A percentile compares a stretch with the other conserved stretches of the same genome.
phyloP scores from a whole-genome alignment of 1,140 invertebrate genomes.

The Magallana gigas region DNA sequence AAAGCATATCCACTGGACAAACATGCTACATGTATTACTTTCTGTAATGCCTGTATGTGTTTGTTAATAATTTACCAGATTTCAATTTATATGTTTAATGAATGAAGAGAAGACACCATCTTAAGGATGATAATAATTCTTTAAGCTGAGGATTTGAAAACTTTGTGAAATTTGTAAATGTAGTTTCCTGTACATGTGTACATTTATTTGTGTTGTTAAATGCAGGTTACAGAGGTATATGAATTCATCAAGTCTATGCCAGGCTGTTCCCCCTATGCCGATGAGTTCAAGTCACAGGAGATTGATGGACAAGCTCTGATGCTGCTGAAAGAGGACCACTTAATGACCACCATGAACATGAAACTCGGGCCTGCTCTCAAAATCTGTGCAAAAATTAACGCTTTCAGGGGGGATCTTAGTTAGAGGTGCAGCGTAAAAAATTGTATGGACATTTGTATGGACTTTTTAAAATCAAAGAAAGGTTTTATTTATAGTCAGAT shows the following conservation, averaged over 20 bases:
- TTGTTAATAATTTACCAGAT: too few species aligned
- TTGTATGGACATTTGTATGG: not conserved
- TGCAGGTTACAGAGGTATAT: constrained; percentile 81
- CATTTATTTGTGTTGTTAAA: constrained; percentile 17
- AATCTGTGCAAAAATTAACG: constrained; percentile 86
- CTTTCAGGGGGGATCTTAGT: constrained; percentile 64
- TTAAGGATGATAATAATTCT: too few species aligned
- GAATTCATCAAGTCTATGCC: constrained; percentile 93
- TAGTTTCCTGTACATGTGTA: too few species aligned
- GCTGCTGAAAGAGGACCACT: constrained; percentile 95
- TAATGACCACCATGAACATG: constrained; percentile 96
- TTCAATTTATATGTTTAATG: too few species aligned
- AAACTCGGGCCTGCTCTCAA: constrained; percentile 96
- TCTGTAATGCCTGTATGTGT: too few species aligned
- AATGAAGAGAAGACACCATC: too few species aligned
- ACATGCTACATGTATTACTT: too few species aligned
- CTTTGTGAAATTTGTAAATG: too few species aligned
- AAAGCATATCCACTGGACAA: too few species aligned
- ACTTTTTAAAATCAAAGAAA: not conserved
- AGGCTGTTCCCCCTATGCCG: constrained; percentile 94
- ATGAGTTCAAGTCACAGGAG: constrained; percentile 96
- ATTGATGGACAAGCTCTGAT: constrained; percentile 97
- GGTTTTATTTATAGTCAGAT: not conserved
- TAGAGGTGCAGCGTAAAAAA: not conserved
- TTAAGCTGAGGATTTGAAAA: too few species aligned